phyloP scores from a whole-genome alignment of 2,797 vertebrate species.

The Rachycentron canadum region DNA sequence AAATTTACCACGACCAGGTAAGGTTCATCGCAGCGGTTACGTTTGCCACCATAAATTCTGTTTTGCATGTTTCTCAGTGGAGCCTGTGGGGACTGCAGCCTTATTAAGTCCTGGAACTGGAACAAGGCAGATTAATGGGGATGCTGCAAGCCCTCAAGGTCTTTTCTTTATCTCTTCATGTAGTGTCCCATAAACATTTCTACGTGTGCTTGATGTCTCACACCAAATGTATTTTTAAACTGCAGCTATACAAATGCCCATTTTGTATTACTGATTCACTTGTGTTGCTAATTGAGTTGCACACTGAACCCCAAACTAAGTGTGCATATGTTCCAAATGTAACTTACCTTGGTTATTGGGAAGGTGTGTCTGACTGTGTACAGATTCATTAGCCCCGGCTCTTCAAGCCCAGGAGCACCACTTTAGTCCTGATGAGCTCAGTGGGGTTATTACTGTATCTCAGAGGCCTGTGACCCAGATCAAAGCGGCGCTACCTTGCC shows the following conservation, averaged over 20 bases:
- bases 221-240: constrained; percentile 58
- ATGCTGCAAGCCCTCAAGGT: constrained; percentile 54
- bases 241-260: constrained; percentile 58
- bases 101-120: constrained; percentile 77
- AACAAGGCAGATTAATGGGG: constrained; percentile 74
- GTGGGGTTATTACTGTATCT: constrained; percentile 81
- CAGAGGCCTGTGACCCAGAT: constrained; percentile 81
- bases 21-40: not conserved
- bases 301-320: constrained; percentile 49
- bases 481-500: constrained; percentile 73
- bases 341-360: constrained; percentile 42
- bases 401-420: constrained; percentile 75
- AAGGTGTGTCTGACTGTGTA: constrained; percentile 66
- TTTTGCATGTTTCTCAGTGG: constrained; percentile 28
- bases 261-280: constrained; percentile 56
- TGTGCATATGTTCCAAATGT: constrained; percentile 43
- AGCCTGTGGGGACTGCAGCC: constrained; percentile 53
- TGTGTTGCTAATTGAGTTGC: constrained; percentile 53
- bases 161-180: constrained; percentile 39
- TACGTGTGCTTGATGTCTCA: constrained; percentile 46
- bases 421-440: constrained; percentile 82
- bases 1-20: constrained; percentile 98
- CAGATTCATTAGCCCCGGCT: constrained; percentile 77
- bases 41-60: constrained; percentile 20
- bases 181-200: constrained; percentile 62